A percentile compares a stretch with the other conserved stretches of the same genome.
These are phyloP conservation scores for Arothron firmamentum DNA, from an alignment of 2,113 vertebrate species.

Conservation along the genomic window DNA sequence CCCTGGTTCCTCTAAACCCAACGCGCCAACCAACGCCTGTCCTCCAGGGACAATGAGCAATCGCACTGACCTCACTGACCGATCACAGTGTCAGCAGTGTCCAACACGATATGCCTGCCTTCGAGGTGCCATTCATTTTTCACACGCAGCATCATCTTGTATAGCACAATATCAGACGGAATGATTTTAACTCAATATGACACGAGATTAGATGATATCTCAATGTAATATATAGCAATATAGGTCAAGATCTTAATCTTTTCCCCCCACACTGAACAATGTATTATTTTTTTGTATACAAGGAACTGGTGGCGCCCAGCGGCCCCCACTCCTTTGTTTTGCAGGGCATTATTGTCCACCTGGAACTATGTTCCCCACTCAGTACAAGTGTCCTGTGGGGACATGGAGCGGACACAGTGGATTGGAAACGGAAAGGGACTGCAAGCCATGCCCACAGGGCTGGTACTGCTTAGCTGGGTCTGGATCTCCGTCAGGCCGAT, in stretches of 20 bases:
- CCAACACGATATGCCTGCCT: slow-evolving; percentile 77
- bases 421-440: slow-evolving; percentile 70
- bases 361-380: slow-evolving; percentile 79
- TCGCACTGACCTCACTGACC: slow-evolving; percentile 75
- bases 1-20: slow-evolving; percentile 78
- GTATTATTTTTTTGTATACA: slow-evolving; percentile 15
- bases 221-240: no score
- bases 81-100: slow-evolving; percentile 82
- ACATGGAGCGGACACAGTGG: slow-evolving; percentile 81
- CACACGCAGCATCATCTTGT: background rate
- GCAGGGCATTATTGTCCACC: slow-evolving; percentile 84
- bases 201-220: no score
- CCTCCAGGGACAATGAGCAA: slow-evolving; percentile 80
- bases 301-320: slow-evolving; percentile 83
- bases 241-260: background rate
- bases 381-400: slow-evolving; percentile 83
- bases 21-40: slow-evolving; percentile 73
- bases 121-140: slow-evolving; percentile 68
- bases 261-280: background rate
- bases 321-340: slow-evolving; percentile 78
- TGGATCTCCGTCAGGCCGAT: slow-evolving; percentile 73
- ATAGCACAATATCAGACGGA: background rate
- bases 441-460: slow-evolving; percentile 72
- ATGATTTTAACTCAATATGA: background rate
- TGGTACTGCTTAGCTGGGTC: slow-evolving; percentile 83